Conservation (phyloP, 2,888 invertebrate species). For the Rotaria socialis region DNA sequence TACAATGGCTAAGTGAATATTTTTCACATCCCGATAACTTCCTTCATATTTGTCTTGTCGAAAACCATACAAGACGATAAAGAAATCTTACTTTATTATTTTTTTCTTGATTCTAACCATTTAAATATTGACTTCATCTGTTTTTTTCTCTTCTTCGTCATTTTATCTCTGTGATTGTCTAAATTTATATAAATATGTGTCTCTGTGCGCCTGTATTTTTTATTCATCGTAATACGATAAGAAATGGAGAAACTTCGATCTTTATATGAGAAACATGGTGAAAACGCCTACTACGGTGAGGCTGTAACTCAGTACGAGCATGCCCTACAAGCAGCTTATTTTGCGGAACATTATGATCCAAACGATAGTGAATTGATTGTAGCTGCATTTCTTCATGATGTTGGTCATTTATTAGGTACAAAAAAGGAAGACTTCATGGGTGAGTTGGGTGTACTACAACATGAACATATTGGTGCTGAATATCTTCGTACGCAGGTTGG, state of each 20-base stretch:
- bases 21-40: constrained; percentile 97
- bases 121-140: neutral
- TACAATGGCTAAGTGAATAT: constrained; percentile 95
- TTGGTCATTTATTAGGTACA: constrained; percentile 50
- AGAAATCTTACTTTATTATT: neutral
- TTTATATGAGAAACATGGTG: constrained; percentile 49
- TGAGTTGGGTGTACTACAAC: constrained; percentile 48
- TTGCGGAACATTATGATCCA: constrained; percentile 48
- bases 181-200: too few species aligned
- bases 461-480: constrained; percentile 19
- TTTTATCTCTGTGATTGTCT: too few species aligned
- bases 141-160: too few species aligned
- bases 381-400: constrained; percentile 52
- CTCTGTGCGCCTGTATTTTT: neutral
- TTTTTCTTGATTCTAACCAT: neutral
- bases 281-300: constrained; percentile 50
- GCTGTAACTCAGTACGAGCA: constrained; percentile 49
- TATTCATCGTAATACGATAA: constrained; percentile 45
- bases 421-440: constrained; percentile 49
- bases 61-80: neutral
- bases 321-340: constrained; percentile 50
- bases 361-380: constrained; percentile 48
- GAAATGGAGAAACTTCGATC: constrained; percentile 48
- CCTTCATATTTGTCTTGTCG: constrained; percentile 68
- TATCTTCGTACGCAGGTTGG: neutral